These are phyloP conservation scores for Puntigrus tetrazona DNA, from an alignment of 2,113 vertebrate species.

Conservation along the genomic window DNA sequence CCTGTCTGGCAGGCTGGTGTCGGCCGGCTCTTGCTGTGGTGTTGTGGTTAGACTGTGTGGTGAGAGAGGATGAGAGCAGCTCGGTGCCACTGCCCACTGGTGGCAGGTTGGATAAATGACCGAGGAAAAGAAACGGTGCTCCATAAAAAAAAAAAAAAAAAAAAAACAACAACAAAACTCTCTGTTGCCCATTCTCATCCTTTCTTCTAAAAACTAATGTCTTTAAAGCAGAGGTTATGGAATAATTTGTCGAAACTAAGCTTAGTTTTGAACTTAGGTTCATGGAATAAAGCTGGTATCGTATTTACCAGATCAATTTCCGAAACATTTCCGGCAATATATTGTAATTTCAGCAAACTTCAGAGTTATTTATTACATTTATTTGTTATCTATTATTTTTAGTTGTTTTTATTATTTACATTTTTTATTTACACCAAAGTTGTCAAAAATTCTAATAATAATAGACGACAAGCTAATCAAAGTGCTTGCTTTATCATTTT, in stretches of 20 bases:
- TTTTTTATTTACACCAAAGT: neutral
- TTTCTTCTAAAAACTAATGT: neutral
- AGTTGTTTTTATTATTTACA: too few relatives aligned
- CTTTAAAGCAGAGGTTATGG: neutral
- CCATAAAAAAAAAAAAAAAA: too few relatives aligned
- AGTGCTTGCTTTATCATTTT: too few relatives aligned
- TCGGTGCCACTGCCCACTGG: conserved; percentile 81
- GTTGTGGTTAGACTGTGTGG: conserved; percentile 43
- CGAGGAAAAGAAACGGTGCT: neutral
- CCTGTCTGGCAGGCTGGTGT: conserved; percentile 10
- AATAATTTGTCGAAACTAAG: neutral
- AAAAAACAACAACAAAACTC: conserved; percentile 22
- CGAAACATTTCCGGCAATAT: neutral
- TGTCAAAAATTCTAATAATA: neutral
- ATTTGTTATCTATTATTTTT: too few relatives aligned
- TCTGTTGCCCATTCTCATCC: neutral
- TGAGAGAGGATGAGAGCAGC: conserved; percentile 59
- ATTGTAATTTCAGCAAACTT: neutral
- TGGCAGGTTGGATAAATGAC: conserved; percentile 74
- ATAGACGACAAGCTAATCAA: too few relatives aligned
- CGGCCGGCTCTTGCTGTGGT: conserved; percentile 10
- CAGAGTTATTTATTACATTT: too few relatives aligned
- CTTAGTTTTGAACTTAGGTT: neutral
- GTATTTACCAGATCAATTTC: neutral
- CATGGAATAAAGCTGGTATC: neutral